phyloP scores from a whole-genome alignment of 2,113 vertebrate genomes.

The Etia nguti region DNA sequence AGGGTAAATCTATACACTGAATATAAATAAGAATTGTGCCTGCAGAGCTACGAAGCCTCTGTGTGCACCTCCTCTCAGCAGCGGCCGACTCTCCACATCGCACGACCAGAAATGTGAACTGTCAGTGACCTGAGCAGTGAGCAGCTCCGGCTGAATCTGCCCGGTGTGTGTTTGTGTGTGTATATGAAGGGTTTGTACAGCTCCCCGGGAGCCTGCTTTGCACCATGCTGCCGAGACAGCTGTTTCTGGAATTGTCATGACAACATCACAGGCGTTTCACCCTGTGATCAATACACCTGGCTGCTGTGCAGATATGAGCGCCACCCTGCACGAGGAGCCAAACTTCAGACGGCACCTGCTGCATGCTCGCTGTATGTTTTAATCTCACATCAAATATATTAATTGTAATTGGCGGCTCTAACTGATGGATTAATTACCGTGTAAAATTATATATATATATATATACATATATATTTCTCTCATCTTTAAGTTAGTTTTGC shows the following conservation, averaged over 20 bases:
- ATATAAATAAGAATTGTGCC: slow-evolving; percentile 55
- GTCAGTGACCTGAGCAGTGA: slow-evolving; percentile 25
- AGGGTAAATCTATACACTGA: slow-evolving; percentile 51
- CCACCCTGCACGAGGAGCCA: neutral
- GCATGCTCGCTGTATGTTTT: neutral
- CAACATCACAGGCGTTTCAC: slow-evolving; percentile 19
- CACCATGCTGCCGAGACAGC: slow-evolving; percentile 20
- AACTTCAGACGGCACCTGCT: neutral
- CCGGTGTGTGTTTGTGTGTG: neutral
- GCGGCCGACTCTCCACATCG: neutral
- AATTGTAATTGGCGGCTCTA: neutral
- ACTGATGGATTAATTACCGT: neutral
- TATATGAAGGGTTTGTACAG: neutral
- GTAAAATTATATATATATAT: neutral
- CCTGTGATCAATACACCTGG: slow-evolving; percentile 23
- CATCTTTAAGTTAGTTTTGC: neutral
- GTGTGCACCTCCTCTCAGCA: neutral
- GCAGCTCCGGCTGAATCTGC: slow-evolving; percentile 19
- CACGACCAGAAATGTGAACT: slow-evolving; percentile 39
- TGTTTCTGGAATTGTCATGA: slow-evolving; percentile 23
- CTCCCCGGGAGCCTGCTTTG: slow-evolving; percentile 22
- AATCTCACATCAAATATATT: neutral
- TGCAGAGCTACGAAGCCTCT: slow-evolving; percentile 9
- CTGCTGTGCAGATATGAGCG: neutral
- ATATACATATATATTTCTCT: accelerated